phyloP scores from a whole-genome alignment of 2,113 vertebrate species.

The Telmatochromis sp. region DNA sequence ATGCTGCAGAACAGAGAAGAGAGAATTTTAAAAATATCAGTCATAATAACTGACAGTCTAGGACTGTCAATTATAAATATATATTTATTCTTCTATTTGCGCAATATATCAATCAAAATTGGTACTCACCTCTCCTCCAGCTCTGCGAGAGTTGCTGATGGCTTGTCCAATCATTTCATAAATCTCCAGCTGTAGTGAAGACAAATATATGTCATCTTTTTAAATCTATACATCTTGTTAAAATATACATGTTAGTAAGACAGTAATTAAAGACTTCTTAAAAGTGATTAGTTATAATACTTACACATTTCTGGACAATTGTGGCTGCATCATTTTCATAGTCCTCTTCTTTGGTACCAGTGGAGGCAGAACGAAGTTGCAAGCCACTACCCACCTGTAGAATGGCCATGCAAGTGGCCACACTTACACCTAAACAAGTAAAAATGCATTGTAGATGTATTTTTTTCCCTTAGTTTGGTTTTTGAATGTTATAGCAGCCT shows the following conservation, averaged over 20 bases:
- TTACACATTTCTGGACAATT: slow-evolving; percentile 98
- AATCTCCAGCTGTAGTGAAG: slow-evolving; percentile 85
- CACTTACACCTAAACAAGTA: slow-evolving; percentile 81
- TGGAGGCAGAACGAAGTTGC: slow-evolving; percentile 88
- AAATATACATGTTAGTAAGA: background rate
- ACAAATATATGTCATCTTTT: background rate
- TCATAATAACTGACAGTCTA: background rate
- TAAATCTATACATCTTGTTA: background rate
- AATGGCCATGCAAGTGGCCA: slow-evolving; percentile 98
- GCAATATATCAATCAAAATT: background rate
- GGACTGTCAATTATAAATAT: background rate
- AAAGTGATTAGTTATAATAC: slow-evolving; percentile 41
- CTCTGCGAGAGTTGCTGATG: slow-evolving; percentile 90
- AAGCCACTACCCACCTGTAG: slow-evolving; percentile 91
- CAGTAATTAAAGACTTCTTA: background rate
- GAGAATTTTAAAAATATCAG: background rate
- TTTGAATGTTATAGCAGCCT: background rate
- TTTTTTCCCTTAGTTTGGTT: background rate
- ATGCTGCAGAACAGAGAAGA: slow-evolving; percentile 70
- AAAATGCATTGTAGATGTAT: background rate
- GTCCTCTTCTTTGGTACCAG: slow-evolving; percentile 94
- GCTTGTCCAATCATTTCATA: slow-evolving; percentile 99
- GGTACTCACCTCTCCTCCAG: slow-evolving; percentile 88
- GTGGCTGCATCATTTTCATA: slow-evolving; percentile 97
- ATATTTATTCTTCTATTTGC: background rate